phyloP scores from a whole-genome alignment of 92 coral and sea anemone genomes.

The Pocillopora grandis region DNA sequence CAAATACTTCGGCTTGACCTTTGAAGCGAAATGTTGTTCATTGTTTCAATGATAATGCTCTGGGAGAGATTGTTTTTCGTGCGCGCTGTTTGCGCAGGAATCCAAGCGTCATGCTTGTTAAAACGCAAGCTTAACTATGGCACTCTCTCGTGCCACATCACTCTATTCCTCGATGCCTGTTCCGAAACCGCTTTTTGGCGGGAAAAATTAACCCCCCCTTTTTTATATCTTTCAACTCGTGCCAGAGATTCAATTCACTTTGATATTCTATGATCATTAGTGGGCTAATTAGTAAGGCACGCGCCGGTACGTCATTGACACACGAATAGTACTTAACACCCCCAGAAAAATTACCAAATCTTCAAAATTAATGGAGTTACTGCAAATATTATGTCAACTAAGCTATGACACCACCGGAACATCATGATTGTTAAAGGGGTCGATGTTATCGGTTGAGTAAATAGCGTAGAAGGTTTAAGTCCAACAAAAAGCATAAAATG shows the following conservation, averaged over 20 bases:
- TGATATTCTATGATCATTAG: constrained; percentile 52
- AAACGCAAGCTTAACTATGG: neutral
- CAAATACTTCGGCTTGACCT: constrained; percentile 39
- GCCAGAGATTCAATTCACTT: constrained; percentile 42
- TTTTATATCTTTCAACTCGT: constrained; percentile 47
- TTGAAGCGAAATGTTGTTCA: constrained; percentile 37
- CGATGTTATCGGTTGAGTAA: constrained; percentile 28
- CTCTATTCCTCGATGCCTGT: neutral
- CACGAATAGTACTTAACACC: constrained; percentile 60
- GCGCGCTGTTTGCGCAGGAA: constrained; percentile 30
- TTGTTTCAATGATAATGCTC: constrained; percentile 42
- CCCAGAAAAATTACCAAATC: constrained; percentile 34
- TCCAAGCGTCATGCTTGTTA: constrained; percentile 15
- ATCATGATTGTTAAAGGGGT: constrained; percentile 19
- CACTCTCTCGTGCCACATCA: neutral
- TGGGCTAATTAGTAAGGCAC: constrained; percentile 66
- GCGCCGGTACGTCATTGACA: constrained; percentile 63
- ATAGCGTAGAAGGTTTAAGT: neutral
- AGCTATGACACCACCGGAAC: constrained; percentile 17
- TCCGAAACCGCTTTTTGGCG: constrained; percentile 11
- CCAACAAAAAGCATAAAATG: constrained; percentile 24
- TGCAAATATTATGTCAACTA: constrained; percentile 33
- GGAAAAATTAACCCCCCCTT: neutral
- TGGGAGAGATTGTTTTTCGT: constrained; percentile 20
- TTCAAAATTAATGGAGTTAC: constrained; percentile 34